These are phyloP conservation scores for Drosophila persimilis DNA, from an alignment of 1,140 invertebrate species.

Conservation along the genomic window DNA sequence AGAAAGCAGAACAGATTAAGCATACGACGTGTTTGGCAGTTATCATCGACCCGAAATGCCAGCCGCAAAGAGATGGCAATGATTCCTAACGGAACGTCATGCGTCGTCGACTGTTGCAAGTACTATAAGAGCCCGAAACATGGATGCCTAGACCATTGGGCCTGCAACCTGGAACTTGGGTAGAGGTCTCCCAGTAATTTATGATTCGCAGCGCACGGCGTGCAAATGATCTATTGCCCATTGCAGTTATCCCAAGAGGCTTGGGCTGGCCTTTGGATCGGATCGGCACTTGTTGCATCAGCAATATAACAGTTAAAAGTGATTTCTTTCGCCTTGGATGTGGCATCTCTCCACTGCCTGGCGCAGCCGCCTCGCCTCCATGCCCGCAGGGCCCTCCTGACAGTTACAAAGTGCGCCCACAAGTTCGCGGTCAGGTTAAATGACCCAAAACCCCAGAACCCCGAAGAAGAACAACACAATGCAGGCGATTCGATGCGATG, in stretches of 20 bases:
- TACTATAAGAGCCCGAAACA: not conserved
- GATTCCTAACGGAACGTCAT: conserved; percentile 67
- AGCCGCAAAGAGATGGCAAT: conserved; percentile 50
- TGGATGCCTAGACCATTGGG: no score
- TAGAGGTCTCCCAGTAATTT: conserved; percentile 53
- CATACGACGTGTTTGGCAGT: conserved; percentile 76
- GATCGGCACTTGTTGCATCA: conserved; percentile 72
- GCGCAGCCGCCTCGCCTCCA: conserved; percentile 5
- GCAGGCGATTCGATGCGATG: conserved; percentile 15
- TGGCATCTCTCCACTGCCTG: not conserved
- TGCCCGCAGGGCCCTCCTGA: conserved; percentile 38
- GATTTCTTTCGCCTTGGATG: conserved; percentile 47
- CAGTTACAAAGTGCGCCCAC: conserved; percentile 73
- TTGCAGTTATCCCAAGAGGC: conserved; percentile 41
- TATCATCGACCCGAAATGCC: conserved; percentile 39
- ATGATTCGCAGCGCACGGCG: conserved; percentile 75
- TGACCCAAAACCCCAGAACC: conserved; percentile 48
- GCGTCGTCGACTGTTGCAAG: conserved; percentile 38
- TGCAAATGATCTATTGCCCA: conserved; percentile 75
- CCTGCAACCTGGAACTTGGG: not conserved
- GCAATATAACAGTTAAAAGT: conserved; percentile 66
- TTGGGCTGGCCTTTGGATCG: conserved; percentile 2
- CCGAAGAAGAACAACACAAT: conserved; percentile 3
- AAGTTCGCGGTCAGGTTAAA: conserved; percentile 57
- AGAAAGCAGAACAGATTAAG: conserved; percentile 61